Conservation (phyloP, 1,140 invertebrate genomes). For the Rhynchophorus ferrugineus region DNA sequence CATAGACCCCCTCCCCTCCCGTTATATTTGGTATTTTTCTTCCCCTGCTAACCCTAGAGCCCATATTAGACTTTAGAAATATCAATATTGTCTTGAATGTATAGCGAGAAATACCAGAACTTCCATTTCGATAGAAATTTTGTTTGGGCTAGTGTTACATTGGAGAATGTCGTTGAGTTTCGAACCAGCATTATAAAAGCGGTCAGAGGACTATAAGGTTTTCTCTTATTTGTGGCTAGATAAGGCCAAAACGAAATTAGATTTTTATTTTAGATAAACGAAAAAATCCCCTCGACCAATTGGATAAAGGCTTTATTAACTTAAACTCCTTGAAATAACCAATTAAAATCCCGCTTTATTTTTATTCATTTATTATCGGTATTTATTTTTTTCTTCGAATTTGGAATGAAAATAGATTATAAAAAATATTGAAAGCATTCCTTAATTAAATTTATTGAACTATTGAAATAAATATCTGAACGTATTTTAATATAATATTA, state of each 20-base stretch:
- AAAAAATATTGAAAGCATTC: neutral
- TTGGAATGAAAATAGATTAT: neutral
- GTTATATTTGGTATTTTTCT: conserved; percentile 3
- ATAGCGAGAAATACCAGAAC: conserved; percentile 1
- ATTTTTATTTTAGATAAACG: conserved; percentile 10
- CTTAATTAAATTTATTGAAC: no score
- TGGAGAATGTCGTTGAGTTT: conserved; percentile 7
- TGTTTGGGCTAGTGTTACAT: conserved; percentile 4
- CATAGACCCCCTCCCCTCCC: no score
- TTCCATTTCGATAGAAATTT: conserved; percentile 1
- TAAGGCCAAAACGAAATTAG: conserved; percentile 5
- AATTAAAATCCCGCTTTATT: neutral
- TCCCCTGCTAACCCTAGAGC: neutral
- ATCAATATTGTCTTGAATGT: conserved; percentile 6
- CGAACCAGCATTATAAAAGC: conserved; percentile 2
- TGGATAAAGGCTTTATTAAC: neutral
- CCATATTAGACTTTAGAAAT: conserved; percentile 7
- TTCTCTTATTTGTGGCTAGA: conserved; percentile 4
- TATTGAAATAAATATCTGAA: no score
- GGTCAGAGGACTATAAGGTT: conserved; percentile 1
- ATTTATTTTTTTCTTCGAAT: neutral
- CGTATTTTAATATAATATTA: no score
- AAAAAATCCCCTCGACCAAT: neutral
- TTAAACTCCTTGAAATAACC: neutral
- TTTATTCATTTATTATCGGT: neutral